Evolutionary conservation across 2,888 invertebrate genomes (phyloP).

Genomic region (Cephus rjabovi): DNA sequence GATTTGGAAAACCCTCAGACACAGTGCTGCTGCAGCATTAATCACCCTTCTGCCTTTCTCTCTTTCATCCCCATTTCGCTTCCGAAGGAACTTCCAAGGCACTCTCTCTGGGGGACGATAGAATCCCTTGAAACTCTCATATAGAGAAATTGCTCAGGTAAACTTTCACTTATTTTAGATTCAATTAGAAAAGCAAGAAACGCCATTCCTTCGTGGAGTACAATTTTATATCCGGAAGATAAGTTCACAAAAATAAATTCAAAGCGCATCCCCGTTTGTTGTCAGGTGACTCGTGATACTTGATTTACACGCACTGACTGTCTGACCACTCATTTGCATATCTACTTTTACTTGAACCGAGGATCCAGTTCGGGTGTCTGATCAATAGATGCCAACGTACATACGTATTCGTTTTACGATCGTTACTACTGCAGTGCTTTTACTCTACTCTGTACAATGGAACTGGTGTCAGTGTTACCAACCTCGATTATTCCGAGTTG

Average conservation of each 20-base stretch:
- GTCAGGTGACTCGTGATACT: not conserved
- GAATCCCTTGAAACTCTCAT: not conserved
- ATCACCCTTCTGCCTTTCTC: not conserved
- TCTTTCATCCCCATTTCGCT: not conserved
- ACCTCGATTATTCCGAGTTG: not conserved
- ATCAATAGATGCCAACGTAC: not conserved
- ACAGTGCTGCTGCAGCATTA: not conserved
- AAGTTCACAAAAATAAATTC: not conserved
- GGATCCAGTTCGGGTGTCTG: not conserved
- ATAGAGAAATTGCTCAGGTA: not conserved
- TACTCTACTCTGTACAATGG: not conserved
- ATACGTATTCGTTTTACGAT: not conserved
- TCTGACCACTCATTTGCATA: not conserved
- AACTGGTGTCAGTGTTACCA: not conserved
- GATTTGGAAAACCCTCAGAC: not conserved
- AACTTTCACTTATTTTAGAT: not conserved
- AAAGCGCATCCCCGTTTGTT: not conserved
- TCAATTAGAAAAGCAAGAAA: not conserved
- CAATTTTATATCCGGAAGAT: not conserved
- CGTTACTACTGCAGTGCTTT: not conserved
- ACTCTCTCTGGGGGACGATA: not conserved
- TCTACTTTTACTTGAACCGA: not conserved
- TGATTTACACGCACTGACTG: not conserved
- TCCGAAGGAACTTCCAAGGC: not conserved
- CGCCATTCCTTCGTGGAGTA: not conserved